These are phyloP conservation scores for Accipiter cooperii DNA, from an alignment of 2,113 vertebrate genomes.

Conservation along the genomic window DNA sequence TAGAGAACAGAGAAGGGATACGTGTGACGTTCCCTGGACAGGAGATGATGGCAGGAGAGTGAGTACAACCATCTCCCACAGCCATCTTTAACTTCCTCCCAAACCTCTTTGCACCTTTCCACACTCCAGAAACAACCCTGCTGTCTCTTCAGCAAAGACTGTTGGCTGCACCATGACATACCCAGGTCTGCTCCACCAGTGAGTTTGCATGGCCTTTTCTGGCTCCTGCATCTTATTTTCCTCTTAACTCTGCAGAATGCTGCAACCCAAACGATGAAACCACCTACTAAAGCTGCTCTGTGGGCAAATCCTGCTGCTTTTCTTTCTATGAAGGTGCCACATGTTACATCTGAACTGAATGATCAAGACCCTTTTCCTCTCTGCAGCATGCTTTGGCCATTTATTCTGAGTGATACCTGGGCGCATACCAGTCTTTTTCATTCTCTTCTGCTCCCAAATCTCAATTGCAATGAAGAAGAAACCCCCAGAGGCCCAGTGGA, in stretches of 20 bases:
- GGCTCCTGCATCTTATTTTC: not conserved
- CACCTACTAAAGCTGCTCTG: not conserved
- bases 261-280: not conserved
- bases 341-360: not conserved
- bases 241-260: not conserved
- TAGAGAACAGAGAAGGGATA: not conserved
- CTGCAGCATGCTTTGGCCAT: not conserved
- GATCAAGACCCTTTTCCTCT: not conserved
- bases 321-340: not conserved
- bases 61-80: not conserved
- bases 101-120: not conserved
- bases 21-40: not conserved
- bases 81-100: not conserved
- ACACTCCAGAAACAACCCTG: not conserved
- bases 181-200: not conserved
- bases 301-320: not conserved
- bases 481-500: not conserved
- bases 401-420: not conserved
- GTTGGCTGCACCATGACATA: not conserved
- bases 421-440: not conserved
- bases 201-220: not conserved
- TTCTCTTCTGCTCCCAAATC: not conserved
- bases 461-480: not conserved
- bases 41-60: not conserved
- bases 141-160: not conserved